These are phyloP conservation scores for Philereme transversata DNA, from an alignment of 2,888 invertebrate species.

Conservation along the genomic window DNA sequence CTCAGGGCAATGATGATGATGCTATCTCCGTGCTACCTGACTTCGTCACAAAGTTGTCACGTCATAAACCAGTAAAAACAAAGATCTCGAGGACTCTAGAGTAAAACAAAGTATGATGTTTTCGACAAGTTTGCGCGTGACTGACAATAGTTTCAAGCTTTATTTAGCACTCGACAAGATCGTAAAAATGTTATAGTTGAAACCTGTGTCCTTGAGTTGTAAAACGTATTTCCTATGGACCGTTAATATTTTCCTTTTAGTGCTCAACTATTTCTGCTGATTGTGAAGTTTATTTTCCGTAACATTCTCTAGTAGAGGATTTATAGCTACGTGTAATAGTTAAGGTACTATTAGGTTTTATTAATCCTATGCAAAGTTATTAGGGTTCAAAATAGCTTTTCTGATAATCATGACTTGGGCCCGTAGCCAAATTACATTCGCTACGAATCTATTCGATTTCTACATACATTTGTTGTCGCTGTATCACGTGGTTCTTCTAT, in stretches of 20 bases:
- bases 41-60: neutral
- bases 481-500: no score
- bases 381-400: no score
- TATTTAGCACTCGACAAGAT: slow-evolving; percentile 25
- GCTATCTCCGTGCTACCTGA: no score
- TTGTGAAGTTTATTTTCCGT: slow-evolving; percentile 20
- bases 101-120: neutral
- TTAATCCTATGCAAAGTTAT: no score
- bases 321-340: slow-evolving; percentile 11
- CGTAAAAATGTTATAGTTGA: slow-evolving; percentile 24
- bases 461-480: no score
- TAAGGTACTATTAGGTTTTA: neutral
- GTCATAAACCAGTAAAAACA: slow-evolving; percentile 13
- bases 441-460: no score
- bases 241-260: slow-evolving; percentile 27
- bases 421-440: no score
- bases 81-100: no score
- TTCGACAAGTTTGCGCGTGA: slow-evolving; percentile 24
- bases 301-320: slow-evolving; percentile 7
- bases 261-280: slow-evolving; percentile 24
- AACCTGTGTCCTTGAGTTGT: slow-evolving; percentile 30
- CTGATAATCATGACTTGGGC: no score
- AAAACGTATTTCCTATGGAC: slow-evolving; percentile 25
- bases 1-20: no score
- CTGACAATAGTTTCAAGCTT: slow-evolving; percentile 24